Evolutionary conservation across 2,113 vertebrate species (phyloP), one percentile per base, ranked within the genome.

Genomic region (Epinephelus lanceolatus): DNA sequence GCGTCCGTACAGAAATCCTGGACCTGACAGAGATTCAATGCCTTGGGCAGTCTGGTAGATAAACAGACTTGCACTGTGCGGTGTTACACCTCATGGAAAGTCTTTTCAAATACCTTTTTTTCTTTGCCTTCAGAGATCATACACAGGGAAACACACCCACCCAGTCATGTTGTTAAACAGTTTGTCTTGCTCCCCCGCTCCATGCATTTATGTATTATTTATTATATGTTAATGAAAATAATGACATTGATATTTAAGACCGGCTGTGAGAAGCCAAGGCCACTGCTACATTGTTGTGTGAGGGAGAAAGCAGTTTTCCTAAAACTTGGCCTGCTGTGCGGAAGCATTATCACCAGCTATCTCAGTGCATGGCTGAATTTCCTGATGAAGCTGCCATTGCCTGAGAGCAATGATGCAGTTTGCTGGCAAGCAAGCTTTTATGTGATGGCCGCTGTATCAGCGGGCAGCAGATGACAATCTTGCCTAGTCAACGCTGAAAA

Each of bases 381-480:
- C 60, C 73, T 82, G 89, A 92, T 92, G 86, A 80, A 90, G 79
- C 85, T 71, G 83, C 88, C 90, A 78, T 83, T 78, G 90, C 84
- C 89, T 52, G 67, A 89, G 79, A 94, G 86, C 88, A 90, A 86
- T 86, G 87, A 87, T 75, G 90, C 90, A 84, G 83, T 87, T 88
- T 89, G 86, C 78, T 71, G 76, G 86, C 88, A 86, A 89, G 84
- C 80, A 71, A 80, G 88, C 85, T 76, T 85, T 93, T 57, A 88
- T 83, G 86, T 85, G 86, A 91, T 86, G 93, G 89, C 83, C 57
- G 19, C 75, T 40, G 84, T 88, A 93, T 91, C 92, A 90, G 92
- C 91, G 84, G 92, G 93, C 83, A 85, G 85, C 88, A 89, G 91
- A 94, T 95, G 91, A 93, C 93, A 88, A 93, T 94, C 90, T 90